Base-by-base conservation (phyloP, 2,888 invertebrate species). In the Tolmerus cingulatus region DNA sequence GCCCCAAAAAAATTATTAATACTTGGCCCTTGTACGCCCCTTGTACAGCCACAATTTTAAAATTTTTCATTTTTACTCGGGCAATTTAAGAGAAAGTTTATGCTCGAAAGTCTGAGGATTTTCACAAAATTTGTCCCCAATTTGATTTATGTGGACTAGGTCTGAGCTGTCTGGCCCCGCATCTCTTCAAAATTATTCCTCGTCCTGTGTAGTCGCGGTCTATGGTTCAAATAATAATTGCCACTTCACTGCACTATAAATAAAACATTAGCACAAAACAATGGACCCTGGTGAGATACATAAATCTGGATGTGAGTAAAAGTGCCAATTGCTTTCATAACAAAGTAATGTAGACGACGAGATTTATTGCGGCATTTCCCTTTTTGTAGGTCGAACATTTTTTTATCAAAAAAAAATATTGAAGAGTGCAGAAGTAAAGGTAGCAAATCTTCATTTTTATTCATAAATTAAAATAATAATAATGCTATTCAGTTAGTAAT, bases 81-180 rank as follows among this genome's bases (percentile, higher is more conserved):
- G n/a, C n/a, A 79, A 51, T 46, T 79, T 55, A 51, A 51, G 79
- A 46, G 23, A 46, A 51, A 27, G 46, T 79, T 19, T 34, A 27
- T 51, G 27, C 79, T 79, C 30, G 23, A 79, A 12, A 51, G 79
- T 79, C 55, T 79, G 51, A 16, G 51, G 51, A 16, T 34, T 79
- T 79, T 51, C 46, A 51, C 27, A 51, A 51, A 79, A 79, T 79
- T 79, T 79, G 79, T 79, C 30, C 79, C 23, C 79, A 34, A 51
- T 79, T 51, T 79, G 79, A 79, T 79, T 79, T 79, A 79, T 79
- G 55, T 79, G 46, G 79, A 46, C 23, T 40, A 43, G 79, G 14
- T 27, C 14, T 19, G 46, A 27, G 51, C 23, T 12, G 51, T 79
- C 79, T 79, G 30, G 46, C 51, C 46, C 40, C 23, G 43, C 16